Conservation (phyloP, 1,140 invertebrate genomes). For the Scaptomyza montana region DNA sequence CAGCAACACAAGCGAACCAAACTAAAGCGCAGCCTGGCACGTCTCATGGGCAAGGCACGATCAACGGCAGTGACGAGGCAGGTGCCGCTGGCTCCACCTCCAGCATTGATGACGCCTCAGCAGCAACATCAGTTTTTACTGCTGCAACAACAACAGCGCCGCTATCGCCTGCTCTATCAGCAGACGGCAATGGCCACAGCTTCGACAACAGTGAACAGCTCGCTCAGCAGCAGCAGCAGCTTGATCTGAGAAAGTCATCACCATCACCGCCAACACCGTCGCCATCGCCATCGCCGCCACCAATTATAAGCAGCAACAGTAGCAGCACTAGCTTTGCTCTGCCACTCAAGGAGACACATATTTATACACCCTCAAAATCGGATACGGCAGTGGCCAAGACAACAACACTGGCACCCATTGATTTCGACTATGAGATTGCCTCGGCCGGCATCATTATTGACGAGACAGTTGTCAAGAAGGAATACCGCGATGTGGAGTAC, state of each 20-base stretch:
- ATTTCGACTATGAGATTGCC: slow-evolving; percentile 82
- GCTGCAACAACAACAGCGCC: slow-evolving; percentile 64
- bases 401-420: slow-evolving; percentile 71
- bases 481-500: slow-evolving; percentile 83
- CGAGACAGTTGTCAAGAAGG: slow-evolving; percentile 82
- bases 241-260: slow-evolving; percentile 55
- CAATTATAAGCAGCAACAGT: slow-evolving; percentile 25
- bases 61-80: slow-evolving; percentile 11
- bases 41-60: slow-evolving; percentile 60
- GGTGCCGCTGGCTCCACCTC: slow-evolving; percentile 4
- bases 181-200: slow-evolving; percentile 69
- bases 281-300: neutral
- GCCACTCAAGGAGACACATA: slow-evolving; percentile 82
- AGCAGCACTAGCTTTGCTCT: slow-evolving; percentile 56
- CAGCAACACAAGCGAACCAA: slow-evolving; percentile 60
- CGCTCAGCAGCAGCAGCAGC: slow-evolving; percentile 63
- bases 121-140: slow-evolving; percentile 69
- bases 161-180: slow-evolving; percentile 73
- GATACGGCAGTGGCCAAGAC: slow-evolving; percentile 72
- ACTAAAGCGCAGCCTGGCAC: slow-evolving; percentile 68
- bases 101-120: slow-evolving; percentile 58
- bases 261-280: slow-evolving; percentile 15
- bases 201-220: slow-evolving; percentile 63
- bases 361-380: slow-evolving; percentile 79
- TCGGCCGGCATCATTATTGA: slow-evolving; percentile 82